Base-by-base conservation (phyloP, 2,888 invertebrate species). In the Drosophila mercatorum region DNA sequence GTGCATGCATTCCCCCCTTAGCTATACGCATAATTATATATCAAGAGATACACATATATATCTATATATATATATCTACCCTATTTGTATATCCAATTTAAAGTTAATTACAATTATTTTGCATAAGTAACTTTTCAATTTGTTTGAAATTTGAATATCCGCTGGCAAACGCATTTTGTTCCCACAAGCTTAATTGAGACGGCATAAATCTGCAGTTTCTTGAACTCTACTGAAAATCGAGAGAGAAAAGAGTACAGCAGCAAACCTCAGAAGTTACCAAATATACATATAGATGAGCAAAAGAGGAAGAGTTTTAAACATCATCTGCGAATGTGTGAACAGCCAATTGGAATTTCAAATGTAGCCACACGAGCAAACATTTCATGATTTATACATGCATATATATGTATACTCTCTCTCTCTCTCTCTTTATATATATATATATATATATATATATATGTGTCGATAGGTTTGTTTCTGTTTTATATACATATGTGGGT, bases 341-440 rank as follows among this genome's bases (percentile, higher is more conserved):
- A 17, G 44, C 31, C 64, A 77, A 83, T 83, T 77, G 60, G 80
- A 88, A 85, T 77, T 88, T 82, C 61, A 85, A 83, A 83, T 85
- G 64, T 47, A 65, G 47, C 41, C 59, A 31, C 62, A 51, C 51
- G 47, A 60, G 62, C 73, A 22, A 56, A 28, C 43, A 44, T 64
- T 57, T 64, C 31, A 51, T 57, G 61, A 55, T 49, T 67, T 70
- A 71, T 17, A 34, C 26, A 47, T 40, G 26, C 5, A 64, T 26
- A 57, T 8, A 40, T 31, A 46, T 31, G 6, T 22, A 22, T 28
- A 28, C 28, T 28, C 28, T 28, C 28, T 28, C 22, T 12, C 49
- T 34, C 49, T 17, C 10, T 28, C 8, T 31, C 11, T 44, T 38
- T 11, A 38, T 36, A 28, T 6, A 36, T 36, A 34, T 65, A 69